Conservation (phyloP, 1,140 invertebrate genomes). For the Branchinecta lindahli region DNA sequence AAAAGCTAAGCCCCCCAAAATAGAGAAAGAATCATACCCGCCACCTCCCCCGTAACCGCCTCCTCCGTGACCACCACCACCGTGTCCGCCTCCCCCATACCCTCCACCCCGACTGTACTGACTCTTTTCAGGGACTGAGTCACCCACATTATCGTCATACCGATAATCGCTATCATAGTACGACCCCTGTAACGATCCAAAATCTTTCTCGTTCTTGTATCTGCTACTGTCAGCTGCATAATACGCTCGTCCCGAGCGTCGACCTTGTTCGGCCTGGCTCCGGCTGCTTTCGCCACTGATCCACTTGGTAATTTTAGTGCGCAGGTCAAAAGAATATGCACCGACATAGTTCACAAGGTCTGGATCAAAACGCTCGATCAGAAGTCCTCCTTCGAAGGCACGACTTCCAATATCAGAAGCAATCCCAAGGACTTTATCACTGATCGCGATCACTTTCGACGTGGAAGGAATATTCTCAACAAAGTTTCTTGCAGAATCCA, state of each 20-base stretch:
- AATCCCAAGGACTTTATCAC: background rate
- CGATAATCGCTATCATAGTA: background rate
- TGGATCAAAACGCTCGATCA: background rate
- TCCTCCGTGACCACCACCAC: conserved; percentile 13
- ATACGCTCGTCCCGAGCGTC: background rate
- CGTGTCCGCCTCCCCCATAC: conserved; percentile 7
- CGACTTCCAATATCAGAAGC: background rate
- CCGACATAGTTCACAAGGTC: background rate
- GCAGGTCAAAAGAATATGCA: background rate
- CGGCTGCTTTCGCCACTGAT: background rate
- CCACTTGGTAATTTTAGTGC: background rate
- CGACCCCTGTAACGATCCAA: background rate
- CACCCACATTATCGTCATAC: background rate
- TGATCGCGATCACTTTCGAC: background rate
- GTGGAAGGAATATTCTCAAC: background rate
- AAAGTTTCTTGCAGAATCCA: background rate
- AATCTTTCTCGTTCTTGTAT: background rate
- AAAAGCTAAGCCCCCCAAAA: conserved; percentile 16
- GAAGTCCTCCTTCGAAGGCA: background rate
- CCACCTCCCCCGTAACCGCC: conserved; percentile 14
- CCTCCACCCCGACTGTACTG: conserved; percentile 13
- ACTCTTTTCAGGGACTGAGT: background rate
- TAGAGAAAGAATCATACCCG: conserved; percentile 15
- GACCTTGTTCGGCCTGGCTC: background rate
- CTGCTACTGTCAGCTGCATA: background rate